phyloP scores from a whole-genome alignment of 2,888 invertebrate genomes.

The Nomada goodeniana region DNA sequence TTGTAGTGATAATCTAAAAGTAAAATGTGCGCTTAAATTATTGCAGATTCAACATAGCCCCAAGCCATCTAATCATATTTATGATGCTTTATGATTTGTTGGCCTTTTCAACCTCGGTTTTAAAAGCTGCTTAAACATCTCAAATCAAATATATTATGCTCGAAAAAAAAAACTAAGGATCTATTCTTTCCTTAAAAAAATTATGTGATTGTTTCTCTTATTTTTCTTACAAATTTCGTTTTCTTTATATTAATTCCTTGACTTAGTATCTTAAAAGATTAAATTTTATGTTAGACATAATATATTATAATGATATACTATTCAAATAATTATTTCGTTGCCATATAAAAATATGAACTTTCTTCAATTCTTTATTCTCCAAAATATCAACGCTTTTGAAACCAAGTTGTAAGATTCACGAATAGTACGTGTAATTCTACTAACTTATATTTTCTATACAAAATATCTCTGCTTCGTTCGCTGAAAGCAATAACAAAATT shows the following conservation, averaged over 20 bases:
- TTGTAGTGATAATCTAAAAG: constrained; percentile 62
- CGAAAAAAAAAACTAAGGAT: constrained; percentile 52
- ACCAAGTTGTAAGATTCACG: constrained; percentile 58
- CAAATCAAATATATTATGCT: constrained; percentile 68
- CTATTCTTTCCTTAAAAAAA: constrained; percentile 18
- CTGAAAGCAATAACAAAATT: constrained; percentile 59
- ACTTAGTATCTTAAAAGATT: constrained; percentile 65
- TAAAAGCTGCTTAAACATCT: constrained; percentile 56
- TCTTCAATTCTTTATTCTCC: constrained; percentile 60
- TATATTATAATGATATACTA: constrained; percentile 65
- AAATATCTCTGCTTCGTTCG: constrained; percentile 62
- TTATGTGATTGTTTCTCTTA: constrained; percentile 29
- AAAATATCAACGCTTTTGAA: constrained; percentile 62
- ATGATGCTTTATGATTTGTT: constrained; percentile 35
- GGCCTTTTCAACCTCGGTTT: constrained; percentile 42
- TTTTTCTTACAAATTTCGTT: constrained; percentile 30
- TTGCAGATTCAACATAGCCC: constrained; percentile 69
- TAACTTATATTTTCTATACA: constrained; percentile 63
- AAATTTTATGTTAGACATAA: constrained; percentile 63
- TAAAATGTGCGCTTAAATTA: constrained; percentile 73
- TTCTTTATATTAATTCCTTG: constrained; percentile 49
- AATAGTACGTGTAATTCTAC: constrained; percentile 60
- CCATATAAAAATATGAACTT: constrained; percentile 72
- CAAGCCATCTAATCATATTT: constrained; percentile 52
- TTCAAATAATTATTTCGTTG: constrained; percentile 66